Conservation (phyloP, 2,888 invertebrate genomes). For the Onchidella celtica region DNA sequence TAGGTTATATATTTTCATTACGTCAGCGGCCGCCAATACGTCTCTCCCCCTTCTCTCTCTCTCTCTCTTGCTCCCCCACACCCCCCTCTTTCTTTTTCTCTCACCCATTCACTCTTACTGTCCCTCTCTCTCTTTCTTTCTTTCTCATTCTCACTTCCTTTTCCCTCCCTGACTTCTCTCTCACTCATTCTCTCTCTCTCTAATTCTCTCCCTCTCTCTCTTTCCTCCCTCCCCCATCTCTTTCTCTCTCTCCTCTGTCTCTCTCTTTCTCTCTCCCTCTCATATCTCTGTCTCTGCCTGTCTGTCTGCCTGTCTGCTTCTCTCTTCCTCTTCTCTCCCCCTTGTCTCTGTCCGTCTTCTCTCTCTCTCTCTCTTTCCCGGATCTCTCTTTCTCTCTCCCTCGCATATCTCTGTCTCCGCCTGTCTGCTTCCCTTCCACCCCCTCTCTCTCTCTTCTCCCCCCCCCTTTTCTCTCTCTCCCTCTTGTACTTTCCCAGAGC, state of each 20-base stretch:
- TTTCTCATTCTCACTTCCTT: neutral
- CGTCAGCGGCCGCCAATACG: too few species aligned
- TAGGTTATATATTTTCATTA: too few species aligned
- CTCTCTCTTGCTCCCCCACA: too few species aligned
- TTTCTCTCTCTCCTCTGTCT: neutral
- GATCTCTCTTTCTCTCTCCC: neutral
- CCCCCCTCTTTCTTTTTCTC: neutral
- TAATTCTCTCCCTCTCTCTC: conserved; percentile 1
- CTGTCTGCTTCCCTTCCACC: neutral
- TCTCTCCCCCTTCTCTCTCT: neutral
- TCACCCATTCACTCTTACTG: neutral
- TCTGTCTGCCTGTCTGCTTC: neutral
- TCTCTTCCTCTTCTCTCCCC: neutral
- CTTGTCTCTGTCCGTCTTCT: neutral
- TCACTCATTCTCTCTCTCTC: too few species aligned
- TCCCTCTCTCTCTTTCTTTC: too few species aligned
- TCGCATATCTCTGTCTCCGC: neutral
- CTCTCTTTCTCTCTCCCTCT: neutral
- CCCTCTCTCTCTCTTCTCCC: neutral
- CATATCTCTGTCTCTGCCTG: neutral
- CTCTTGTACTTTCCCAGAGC: too few species aligned
- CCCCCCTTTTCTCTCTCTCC: too few species aligned
- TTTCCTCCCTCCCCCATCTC: neutral
- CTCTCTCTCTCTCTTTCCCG: neutral
- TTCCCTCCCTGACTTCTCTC: neutral